phyloP scores from a whole-genome alignment of 2,888 invertebrate species.

The Scotopteryx bipunctaria region DNA sequence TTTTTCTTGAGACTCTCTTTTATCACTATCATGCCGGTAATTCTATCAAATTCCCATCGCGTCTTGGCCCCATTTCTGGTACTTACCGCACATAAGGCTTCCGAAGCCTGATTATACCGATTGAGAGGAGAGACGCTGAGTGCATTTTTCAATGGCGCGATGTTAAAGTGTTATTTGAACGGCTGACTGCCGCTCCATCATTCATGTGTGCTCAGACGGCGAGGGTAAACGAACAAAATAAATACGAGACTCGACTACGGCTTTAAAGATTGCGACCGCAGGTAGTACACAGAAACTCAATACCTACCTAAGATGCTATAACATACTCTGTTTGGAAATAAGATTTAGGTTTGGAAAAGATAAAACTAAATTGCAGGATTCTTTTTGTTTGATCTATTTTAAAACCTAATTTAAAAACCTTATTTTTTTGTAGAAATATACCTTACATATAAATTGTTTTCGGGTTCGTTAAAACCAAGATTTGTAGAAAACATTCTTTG shows the following conservation, averaged over 20 bases:
- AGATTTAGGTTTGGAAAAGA: not conserved
- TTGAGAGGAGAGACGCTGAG: slow-evolving; percentile 23
- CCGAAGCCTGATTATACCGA: slow-evolving; percentile 25
- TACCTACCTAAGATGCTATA: not conserved
- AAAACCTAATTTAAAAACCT: too few relatives aligned
- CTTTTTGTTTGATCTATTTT: too few relatives aligned
- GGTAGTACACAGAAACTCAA: slow-evolving; percentile 19
- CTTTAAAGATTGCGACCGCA: slow-evolving; percentile 22
- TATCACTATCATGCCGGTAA: too few relatives aligned
- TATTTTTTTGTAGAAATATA: too few relatives aligned
- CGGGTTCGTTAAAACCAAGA: too few relatives aligned
- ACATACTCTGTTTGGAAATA: not conserved
- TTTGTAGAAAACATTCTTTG: not conserved
- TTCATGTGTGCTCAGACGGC: slow-evolving; percentile 40
- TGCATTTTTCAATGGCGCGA: slow-evolving; percentile 43
- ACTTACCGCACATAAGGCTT: slow-evolving; percentile 11
- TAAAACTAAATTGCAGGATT: too few relatives aligned
- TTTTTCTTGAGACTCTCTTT: too few relatives aligned
- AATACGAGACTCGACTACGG: slow-evolving; percentile 27
- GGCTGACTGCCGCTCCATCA: slow-evolving; percentile 36
- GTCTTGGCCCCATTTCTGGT: slow-evolving; percentile 13
- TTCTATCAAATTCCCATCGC: not conserved
- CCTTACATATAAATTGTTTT: too few relatives aligned
- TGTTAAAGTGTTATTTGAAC: slow-evolving; percentile 40
- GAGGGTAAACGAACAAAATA: slow-evolving; percentile 35